A percentile compares a stretch with the other conserved stretches of the same genome.
Evolutionary conservation across 2,113 vertebrate genomes (phyloP).

Genomic region (Zosterops hypoxanthus): DNA sequence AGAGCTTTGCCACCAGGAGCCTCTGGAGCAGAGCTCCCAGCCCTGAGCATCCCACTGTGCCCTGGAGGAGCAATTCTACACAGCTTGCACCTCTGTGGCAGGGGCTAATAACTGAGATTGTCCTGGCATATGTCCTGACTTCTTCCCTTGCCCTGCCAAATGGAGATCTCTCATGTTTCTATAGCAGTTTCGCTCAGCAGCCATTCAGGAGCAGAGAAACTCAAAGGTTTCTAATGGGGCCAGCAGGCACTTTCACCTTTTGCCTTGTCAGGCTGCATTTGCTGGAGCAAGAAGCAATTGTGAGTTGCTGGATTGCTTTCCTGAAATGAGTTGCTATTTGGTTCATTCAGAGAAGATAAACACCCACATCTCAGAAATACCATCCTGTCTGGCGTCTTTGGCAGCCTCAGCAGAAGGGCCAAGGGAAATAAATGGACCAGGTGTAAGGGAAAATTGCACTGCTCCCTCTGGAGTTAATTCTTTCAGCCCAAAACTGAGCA

Average conservation of each 20-base stretch:
- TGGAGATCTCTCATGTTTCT: not conserved
- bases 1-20: not conserved
- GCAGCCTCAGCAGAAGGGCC: slow-evolving; percentile 6
- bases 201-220: not conserved
- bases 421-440: not conserved
- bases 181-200: not conserved
- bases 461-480: slow-evolving; percentile 2
- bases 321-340: slow-evolving; percentile 11
- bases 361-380: not conserved
- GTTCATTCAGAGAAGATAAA: not conserved
- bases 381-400: not conserved
- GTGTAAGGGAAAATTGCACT: not conserved
- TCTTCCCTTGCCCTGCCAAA: not conserved
- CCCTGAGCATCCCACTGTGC: not conserved
- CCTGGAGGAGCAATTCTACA: not conserved
- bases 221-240: not conserved
- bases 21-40: not conserved
- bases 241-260: slow-evolving; percentile 5
- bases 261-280: not conserved
- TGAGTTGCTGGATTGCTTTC: slow-evolving; percentile 30
- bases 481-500: not conserved
- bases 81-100: not conserved
- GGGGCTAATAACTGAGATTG: not conserved
- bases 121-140: not conserved
- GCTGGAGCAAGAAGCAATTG: not conserved